Evolutionary conservation across 2,797 vertebrate species (phyloP).

Genomic region (Pantherophis vulpinus): DNA sequence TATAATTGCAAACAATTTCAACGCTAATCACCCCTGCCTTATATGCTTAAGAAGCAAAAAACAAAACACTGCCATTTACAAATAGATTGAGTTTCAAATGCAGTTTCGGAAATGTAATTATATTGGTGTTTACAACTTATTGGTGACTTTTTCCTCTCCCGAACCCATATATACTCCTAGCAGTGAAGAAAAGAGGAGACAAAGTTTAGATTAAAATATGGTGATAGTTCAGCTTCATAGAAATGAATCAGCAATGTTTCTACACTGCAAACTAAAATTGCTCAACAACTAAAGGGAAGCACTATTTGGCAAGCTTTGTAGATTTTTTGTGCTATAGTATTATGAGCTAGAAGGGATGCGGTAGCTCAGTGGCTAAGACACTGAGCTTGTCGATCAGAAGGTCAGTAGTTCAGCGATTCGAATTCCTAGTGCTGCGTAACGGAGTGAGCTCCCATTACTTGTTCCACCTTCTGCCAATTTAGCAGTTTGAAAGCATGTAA

Average conservation of each 20-base stretch:
- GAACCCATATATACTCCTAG: not conserved
- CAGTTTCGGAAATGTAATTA: conserved; percentile 20
- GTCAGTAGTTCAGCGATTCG: too few species aligned
- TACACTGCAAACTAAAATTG: not conserved
- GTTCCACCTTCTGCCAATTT: too few species aligned
- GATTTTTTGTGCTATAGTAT: not conserved
- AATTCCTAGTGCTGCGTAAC: too few species aligned
- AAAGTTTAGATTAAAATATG: conserved; percentile 17
- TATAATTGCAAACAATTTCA: conserved; percentile 47
- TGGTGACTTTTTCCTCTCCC: conserved; percentile 28
- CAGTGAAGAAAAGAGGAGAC: conserved; percentile 10
- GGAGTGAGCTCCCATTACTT: too few species aligned
- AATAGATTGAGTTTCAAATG: conserved; percentile 38
- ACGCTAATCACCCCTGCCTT: conserved; percentile 28
- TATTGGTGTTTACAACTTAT: conserved; percentile 27
- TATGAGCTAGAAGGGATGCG: not conserved
- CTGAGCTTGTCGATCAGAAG: too few species aligned
- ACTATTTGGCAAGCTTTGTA: not conserved
- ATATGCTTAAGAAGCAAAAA: conserved; percentile 14
- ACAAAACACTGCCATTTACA: conserved; percentile 18
- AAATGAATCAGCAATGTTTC: not conserved
- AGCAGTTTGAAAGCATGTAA: too few species aligned
- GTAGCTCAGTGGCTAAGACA: too few species aligned
- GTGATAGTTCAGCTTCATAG: not conserved
- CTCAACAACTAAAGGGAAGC: not conserved